A percentile compares a stretch with the other conserved stretches of the same genome.
These are phyloP conservation scores for Philypnodon macrostomus DNA, from an alignment of 2,797 vertebrate genomes.

Conservation along the genomic window DNA sequence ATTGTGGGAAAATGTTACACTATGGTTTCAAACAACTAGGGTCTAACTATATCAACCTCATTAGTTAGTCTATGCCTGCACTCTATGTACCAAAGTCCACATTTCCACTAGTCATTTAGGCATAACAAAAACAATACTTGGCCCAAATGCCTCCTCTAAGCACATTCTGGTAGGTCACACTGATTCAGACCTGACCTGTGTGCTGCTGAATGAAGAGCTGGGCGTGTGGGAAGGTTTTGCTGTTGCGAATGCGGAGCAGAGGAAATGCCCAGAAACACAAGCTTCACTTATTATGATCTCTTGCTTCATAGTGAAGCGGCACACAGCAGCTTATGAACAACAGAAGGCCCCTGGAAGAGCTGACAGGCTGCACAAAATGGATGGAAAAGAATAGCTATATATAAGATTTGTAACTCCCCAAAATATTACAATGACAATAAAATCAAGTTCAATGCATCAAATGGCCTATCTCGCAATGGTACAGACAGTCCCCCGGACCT, in stretches of 20 bases:
- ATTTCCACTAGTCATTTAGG: neutral
- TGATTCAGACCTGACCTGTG: constrained; percentile 24
- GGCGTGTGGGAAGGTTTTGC: constrained; percentile 29
- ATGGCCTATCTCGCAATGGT: too few relatives aligned
- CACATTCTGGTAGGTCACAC: constrained; percentile 10
- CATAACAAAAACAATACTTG: constrained; percentile 30
- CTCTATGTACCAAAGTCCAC: neutral
- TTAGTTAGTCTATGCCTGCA: neutral
- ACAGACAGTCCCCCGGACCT: too few relatives aligned
- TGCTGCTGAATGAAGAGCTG: constrained; percentile 27
- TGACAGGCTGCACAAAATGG: constrained; percentile 21
- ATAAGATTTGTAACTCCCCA: too few relatives aligned
- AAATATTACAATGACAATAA: too few relatives aligned
- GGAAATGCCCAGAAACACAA: constrained; percentile 39
- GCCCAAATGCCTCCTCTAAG: constrained; percentile 13
- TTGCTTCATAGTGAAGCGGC: constrained; percentile 19
- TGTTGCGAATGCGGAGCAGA: constrained; percentile 51
- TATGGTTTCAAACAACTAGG: too few relatives aligned
- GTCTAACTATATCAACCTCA: too few relatives aligned
- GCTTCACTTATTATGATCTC: constrained; percentile 43
- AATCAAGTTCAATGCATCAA: too few relatives aligned
- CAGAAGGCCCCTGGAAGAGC: constrained; percentile 15
- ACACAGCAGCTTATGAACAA: constrained; percentile 36
- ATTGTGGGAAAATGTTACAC: too few relatives aligned
- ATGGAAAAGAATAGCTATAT: constrained; percentile 10